Evolutionary conservation across 2,888 invertebrate genomes (phyloP).

Genomic region (Salpingus planirostris): DNA sequence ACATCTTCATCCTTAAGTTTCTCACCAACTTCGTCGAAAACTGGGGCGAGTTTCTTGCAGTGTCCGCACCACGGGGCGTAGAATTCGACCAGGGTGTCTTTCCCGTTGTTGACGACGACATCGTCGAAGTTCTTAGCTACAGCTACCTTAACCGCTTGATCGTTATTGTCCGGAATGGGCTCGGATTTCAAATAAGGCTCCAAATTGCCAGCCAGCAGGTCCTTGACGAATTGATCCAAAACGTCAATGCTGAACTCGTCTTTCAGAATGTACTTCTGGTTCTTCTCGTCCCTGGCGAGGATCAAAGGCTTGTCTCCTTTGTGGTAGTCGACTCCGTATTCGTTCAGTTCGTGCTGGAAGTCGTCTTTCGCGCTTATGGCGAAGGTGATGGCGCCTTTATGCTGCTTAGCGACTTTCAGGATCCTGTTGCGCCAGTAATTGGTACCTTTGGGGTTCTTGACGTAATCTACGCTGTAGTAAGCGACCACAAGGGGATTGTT

Average conservation of each 20-base stretch:
- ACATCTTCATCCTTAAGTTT: constrained; percentile 74
- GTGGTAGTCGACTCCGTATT: constrained; percentile 83
- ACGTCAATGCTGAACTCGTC: constrained; percentile 85
- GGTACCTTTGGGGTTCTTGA: constrained; percentile 94
- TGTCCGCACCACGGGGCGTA: constrained; percentile 99
- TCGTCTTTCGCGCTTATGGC: constrained; percentile 90
- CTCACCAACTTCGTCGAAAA: constrained; percentile 88
- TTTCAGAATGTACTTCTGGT: constrained; percentile 82
- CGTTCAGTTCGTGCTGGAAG: constrained; percentile 89
- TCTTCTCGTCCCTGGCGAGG: constrained; percentile 71
- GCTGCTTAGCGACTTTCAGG: constrained; percentile 69
- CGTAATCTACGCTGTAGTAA: constrained; percentile 91
- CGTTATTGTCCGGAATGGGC: constrained; percentile 75
- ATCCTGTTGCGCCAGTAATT: constrained; percentile 99
- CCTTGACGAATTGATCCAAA: constrained; percentile 75
- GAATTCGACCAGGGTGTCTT: constrained; percentile 95
- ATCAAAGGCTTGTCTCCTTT: constrained; percentile 85
- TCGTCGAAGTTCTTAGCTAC: constrained; percentile 98
- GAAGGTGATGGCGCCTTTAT: constrained; percentile 62
- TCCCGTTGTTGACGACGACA: constrained; percentile 78
- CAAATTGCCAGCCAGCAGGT: constrained; percentile 70
- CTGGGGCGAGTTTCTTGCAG: constrained; percentile 91
- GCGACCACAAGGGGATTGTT: constrained; percentile 82
- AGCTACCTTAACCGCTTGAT: constrained; percentile 76
- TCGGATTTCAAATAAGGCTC: constrained; percentile 95